Evolutionary conservation across 1,140 invertebrate species (phyloP), one percentile per base, ranked within the genome.

Genomic region (Aleiodes sp.): DNA sequence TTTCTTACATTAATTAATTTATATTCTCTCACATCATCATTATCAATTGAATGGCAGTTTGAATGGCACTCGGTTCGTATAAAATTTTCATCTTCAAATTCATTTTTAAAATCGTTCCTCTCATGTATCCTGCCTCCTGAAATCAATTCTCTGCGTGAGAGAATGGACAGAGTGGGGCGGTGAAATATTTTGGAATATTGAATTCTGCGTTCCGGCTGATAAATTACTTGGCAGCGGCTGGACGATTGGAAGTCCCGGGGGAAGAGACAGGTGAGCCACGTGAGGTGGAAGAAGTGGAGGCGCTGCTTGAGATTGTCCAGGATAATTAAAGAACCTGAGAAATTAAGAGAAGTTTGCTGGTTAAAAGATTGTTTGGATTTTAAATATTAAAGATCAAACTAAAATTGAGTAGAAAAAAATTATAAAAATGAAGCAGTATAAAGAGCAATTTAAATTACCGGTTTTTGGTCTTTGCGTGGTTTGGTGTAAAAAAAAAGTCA

Each of bases 321-420:
- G 84, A 68, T 88, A 88, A 72, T 89, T 88, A 46, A 89, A 89
- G 73, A 89, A 88, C 88, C 88, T 88, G 61, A 7, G 77, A 65
- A 10, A 43, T 19, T 37, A 16, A 33, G 4, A 41, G 2, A 31
- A 46, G 19, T n/a, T 52, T 65, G 16, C 43, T 64, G 4, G 26
- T 28, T n/a, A n/a, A n/a, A n/a, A n/a, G n/a, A n/a, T n/a, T n/a
- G n/a, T n/a, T n/a, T n/a, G n/a, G n/a, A n/a, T n/a, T n/a, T n/a
- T n/a, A n/a, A n/a, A n/a, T n/a, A n/a, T n/a, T n/a, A n/a, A n/a
- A n/a, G n/a, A n/a, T n/a, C n/a, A n/a, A n/a, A n/a, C n/a, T n/a
- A n/a, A n/a, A n/a, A n/a, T n/a, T n/a, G n/a, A n/a, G n/a, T n/a
- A n/a, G n/a, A n/a, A n/a, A n/a, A n/a, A n/a, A n/a, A n/a, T n/a